Evolutionary conservation across 2,113 vertebrate species (phyloP).

Genomic region (Gallinago undulata): DNA sequence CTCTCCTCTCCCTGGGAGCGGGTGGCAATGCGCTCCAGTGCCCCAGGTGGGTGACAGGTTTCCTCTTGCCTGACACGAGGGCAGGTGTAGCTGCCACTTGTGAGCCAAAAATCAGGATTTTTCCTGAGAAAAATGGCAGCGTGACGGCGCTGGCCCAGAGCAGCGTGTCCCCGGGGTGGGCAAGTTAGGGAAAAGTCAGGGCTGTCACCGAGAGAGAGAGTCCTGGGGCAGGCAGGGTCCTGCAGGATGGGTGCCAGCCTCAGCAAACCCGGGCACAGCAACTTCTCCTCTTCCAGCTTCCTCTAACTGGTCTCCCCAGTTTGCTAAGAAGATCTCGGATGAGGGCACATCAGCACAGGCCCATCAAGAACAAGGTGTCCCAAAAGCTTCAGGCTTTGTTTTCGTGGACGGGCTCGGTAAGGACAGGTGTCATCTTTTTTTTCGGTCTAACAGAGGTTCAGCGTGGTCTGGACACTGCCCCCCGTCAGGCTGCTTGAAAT

Average conservation of each 20-base stretch:
- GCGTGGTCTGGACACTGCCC: background rate
- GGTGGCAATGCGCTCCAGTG: rapidly evolving
- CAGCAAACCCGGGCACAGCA: background rate
- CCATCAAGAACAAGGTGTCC: background rate
- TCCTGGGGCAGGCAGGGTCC: background rate
- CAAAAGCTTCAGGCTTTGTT: background rate
- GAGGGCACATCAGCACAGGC: background rate
- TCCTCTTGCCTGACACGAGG: background rate
- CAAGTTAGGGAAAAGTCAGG: background rate
- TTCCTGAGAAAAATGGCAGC: background rate
- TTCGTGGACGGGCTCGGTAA: background rate
- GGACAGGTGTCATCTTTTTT: background rate
- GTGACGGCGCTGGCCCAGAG: background rate
- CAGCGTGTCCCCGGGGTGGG: background rate
- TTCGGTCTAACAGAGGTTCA: background rate
- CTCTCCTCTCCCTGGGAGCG: background rate
- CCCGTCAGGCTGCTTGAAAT: slow-evolving; percentile 4
- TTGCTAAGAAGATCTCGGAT: background rate
- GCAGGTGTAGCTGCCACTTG: rapidly evolving
- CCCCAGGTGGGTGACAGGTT: background rate
- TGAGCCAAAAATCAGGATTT: rapidly evolving
- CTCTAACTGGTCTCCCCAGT: background rate
- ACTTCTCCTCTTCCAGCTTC: rapidly evolving
- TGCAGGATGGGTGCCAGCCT: background rate
- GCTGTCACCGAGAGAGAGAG: background rate